Conservation (phyloP, 1,140 invertebrate species). For the Polyergus mexicanus region DNA sequence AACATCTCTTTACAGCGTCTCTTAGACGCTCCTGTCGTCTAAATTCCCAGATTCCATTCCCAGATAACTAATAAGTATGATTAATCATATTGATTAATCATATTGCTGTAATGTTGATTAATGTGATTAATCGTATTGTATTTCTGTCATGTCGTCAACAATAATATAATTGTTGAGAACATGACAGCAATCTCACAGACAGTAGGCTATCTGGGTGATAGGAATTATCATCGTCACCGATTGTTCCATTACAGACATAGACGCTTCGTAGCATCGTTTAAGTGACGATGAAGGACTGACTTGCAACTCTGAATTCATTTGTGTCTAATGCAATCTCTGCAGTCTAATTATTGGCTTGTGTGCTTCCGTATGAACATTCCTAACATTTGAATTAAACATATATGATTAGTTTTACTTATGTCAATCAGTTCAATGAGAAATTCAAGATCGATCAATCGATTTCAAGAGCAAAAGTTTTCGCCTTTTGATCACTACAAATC, state of each 20-base stretch:
- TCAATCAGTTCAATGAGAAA: constrained; percentile 40
- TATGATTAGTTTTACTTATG: constrained; percentile 34
- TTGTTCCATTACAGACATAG: constrained; percentile 9
- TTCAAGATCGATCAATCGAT: not conserved
- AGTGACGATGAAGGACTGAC: constrained; percentile 33
- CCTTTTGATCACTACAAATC: constrained; percentile 4
- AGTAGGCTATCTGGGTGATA: not conserved
- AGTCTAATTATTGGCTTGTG: not conserved
- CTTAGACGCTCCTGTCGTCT: not conserved
- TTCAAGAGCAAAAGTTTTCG: not conserved
- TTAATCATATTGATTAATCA: no score
- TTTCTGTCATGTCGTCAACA: no score
- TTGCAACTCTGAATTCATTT: constrained; percentile 19
- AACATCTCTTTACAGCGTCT: not conserved
- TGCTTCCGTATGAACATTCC: not conserved
- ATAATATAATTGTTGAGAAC: no score
- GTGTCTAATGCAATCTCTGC: not conserved
- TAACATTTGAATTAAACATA: constrained; percentile 18
- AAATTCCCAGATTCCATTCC: not conserved
- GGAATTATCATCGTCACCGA: constrained; percentile 30
- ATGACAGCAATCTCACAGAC: no score
- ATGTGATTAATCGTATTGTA: no score
- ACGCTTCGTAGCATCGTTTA: constrained; percentile 13
- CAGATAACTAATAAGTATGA: no score
- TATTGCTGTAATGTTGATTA: no score